Base-by-base conservation (phyloP, 2,888 invertebrate species). In the Ametastegia equiseti region DNA sequence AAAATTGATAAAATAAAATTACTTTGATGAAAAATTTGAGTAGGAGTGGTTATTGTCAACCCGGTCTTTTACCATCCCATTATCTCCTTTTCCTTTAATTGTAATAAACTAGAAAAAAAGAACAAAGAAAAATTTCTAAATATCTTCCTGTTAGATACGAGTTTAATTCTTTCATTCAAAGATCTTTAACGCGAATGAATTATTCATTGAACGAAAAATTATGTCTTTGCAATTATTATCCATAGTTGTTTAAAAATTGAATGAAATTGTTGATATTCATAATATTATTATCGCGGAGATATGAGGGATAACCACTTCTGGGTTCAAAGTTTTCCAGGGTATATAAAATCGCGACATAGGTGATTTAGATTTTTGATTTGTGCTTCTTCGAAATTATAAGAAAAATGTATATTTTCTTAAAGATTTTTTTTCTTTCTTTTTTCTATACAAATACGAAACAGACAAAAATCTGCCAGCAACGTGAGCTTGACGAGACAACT, bases 11-110 rank as follows among this genome's bases (percentile, higher is more conserved):
- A 87, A 90, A 89, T 88, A 88, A 89, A 86, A 88, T 88, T 88
- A 89, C 88, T 89, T 89, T 90, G 86, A 87, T 90, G 89, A 89
- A 89, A 89, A 90, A 89, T 88, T 90, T 88, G 88, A 90, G 89
- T 86, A 89, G 90, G 89, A 90, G 90, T 90, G 90, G 90, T 90
- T 90, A 90, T 90, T 90, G 83, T 88, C n/a, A n/a, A n/a, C 89
- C 90, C 89, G 89, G 87, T 90, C 88, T 78, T n/a, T n/a, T 60
- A 57, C 78, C 78, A 84, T 87, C 88, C 89, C 86, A 86, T 88
- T 13, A 4, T 27, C 23, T 71, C 71, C 71, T 47, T 71, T 71
- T 71, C 45, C 23, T 45, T 71, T 63, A 36, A 15, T 1, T 33
- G 1, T 63, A 1, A 13, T 33, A 15, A 11, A 63, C 19, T 54